These are phyloP conservation scores for Fistularia commersonii DNA, from an alignment of 2,797 vertebrate genomes.

Conservation along the genomic window DNA sequence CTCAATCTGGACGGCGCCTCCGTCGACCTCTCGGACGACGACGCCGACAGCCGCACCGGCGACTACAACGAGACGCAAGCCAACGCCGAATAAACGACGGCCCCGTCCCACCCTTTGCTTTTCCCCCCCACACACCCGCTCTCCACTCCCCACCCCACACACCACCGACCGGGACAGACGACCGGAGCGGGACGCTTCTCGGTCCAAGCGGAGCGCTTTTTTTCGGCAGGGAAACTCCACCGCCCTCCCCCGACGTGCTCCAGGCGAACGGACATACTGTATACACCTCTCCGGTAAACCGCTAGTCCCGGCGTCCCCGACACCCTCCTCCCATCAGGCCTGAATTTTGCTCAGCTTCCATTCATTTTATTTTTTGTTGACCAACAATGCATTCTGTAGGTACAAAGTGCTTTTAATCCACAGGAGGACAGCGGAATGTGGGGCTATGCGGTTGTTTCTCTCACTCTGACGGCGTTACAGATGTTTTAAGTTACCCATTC, in stretches of 20 bases:
- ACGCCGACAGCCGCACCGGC: constrained; percentile 86
- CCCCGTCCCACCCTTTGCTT: constrained; percentile 1
- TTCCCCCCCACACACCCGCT: constrained; percentile 19
- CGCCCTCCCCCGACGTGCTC: constrained; percentile 36
- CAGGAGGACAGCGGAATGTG: constrained; percentile 37
- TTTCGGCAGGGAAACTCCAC: constrained; percentile 51
- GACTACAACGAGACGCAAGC: constrained; percentile 86
- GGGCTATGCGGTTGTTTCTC: constrained; percentile 20
- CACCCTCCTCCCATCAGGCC: constrained; percentile 43
- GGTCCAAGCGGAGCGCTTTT: constrained; percentile 35
- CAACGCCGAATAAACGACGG: constrained; percentile 76
- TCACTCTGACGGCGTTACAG: constrained; percentile 19
- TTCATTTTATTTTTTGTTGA: no score
- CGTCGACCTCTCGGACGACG: constrained; percentile 89
- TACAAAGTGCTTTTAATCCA: constrained; percentile 79
- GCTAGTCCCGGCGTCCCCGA: constrained; percentile 61
- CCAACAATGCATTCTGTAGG: constrained; percentile 41
- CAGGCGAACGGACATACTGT: constrained; percentile 57
- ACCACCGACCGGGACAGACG: constrained; percentile 29
- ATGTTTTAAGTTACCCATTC: constrained; percentile 13
- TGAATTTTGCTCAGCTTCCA: constrained; percentile 73
- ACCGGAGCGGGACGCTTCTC: constrained; percentile 24
- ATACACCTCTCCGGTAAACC: constrained; percentile 58
- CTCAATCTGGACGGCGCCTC: constrained; percentile 92
- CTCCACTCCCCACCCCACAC: constrained; percentile 16